A percentile compares a stretch with the other conserved stretches of the same genome.
phyloP scores from a whole-genome alignment of 53 echinoderm and acorn worm genomes.

The Luidia sarsii region DNA sequence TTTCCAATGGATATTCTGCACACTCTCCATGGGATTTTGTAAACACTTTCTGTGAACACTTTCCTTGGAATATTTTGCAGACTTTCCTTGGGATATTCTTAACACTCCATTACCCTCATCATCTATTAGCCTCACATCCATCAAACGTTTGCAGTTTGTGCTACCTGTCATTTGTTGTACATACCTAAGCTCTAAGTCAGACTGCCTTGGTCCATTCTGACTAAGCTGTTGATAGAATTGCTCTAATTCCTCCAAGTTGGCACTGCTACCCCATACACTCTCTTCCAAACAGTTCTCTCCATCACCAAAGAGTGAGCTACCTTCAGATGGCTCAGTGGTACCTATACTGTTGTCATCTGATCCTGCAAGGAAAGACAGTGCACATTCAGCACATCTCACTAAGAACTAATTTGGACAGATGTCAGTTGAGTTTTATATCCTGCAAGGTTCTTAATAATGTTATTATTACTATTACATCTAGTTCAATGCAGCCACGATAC shows the following conservation, averaged over 20 bases:
- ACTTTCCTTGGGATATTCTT: too few species aligned
- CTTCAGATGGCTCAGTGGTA: conserved; percentile 88
- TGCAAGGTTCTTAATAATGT: neutral
- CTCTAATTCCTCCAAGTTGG: conserved; percentile 76
- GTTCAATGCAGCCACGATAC: too few species aligned
- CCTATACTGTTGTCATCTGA: conserved; percentile 92
- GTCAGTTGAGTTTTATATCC: neutral
- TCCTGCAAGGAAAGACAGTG: conserved; percentile 45
- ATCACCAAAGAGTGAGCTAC: conserved; percentile 83
- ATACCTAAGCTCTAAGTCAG: conserved; percentile 96
- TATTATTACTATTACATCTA: neutral
- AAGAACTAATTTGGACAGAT: neutral
- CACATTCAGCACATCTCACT: neutral
- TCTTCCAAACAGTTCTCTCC: conserved; percentile 76
- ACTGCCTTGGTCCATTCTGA: conserved; percentile 87
- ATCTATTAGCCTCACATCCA: too few species aligned
- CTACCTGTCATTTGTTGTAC: too few species aligned
- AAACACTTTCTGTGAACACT: too few species aligned
- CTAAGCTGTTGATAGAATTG: conserved; percentile 76
- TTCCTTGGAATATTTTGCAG: too few species aligned
- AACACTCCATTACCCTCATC: too few species aligned
- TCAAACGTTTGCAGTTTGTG: too few species aligned
- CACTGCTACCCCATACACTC: conserved; percentile 83
- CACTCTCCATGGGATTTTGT: too few species aligned
- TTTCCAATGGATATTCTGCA: too few species aligned